A percentile compares a stretch with the other conserved stretches of the same genome.
Evolutionary conservation across 2,797 vertebrate species (phyloP).

Genomic region (Peromyscus melanophrys): DNA sequence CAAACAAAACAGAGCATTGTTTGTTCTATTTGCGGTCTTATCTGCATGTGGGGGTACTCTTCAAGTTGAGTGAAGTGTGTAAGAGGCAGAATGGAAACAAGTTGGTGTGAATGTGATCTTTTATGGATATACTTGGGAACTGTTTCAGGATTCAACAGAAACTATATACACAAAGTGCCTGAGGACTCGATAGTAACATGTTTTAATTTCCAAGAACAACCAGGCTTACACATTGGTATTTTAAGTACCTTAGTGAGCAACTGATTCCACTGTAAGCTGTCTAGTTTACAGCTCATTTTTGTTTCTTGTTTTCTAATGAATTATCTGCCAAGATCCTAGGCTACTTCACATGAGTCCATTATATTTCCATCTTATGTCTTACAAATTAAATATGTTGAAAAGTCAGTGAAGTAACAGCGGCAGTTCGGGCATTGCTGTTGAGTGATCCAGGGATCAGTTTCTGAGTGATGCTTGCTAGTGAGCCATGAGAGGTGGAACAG

Average conservation of each 20-base stretch:
- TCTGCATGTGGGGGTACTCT: no score
- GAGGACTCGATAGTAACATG: neutral
- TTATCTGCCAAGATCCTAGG: neutral
- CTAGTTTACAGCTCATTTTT: neutral
- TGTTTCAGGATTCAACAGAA: neutral
- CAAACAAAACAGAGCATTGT: no score
- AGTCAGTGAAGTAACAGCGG: neutral
- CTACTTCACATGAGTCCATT: neutral
- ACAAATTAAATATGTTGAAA: neutral
- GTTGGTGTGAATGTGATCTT: neutral
- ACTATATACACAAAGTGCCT: no score
- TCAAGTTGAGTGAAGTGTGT: neutral
- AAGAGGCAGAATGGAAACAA: neutral
- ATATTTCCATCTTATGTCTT: neutral
- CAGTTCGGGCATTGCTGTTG: neutral
- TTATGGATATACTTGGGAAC: neutral
- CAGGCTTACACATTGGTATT: neutral
- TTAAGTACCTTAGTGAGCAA: neutral
- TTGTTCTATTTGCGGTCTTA: neutral
- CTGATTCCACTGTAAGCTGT: neutral
- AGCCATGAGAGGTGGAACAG: neutral
- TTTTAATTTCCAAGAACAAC: neutral
- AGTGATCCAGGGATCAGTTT: neutral
- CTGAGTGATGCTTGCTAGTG: neutral
- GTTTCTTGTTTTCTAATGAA: neutral